Conservation (phyloP, 1,140 invertebrate genomes). For the Schlechtendalia chinensis region DNA sequence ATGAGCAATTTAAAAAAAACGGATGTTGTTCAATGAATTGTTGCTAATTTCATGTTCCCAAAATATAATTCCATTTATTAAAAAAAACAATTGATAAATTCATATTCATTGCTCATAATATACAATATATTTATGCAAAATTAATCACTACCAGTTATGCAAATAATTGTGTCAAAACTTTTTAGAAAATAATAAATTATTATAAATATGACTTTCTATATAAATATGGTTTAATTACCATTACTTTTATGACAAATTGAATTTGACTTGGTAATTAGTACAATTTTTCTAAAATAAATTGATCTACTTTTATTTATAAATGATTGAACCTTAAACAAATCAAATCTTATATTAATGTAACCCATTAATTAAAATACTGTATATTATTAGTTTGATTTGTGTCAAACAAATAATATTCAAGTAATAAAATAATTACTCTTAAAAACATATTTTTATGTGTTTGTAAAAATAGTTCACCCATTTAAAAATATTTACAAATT, state of each 20-base stretch:
- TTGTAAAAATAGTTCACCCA: slow-evolving; percentile 16
- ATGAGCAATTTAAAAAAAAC: slow-evolving; percentile 17
- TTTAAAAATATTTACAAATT: slow-evolving; percentile 4
- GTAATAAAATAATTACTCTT: not conserved
- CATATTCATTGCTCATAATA: slow-evolving; percentile 8
- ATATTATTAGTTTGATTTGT: not conserved
- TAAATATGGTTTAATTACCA: not conserved
- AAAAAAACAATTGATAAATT: slow-evolving; percentile 10
- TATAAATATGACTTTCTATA: not conserved
- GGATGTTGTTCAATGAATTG: slow-evolving; percentile 18
- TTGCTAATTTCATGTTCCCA: not conserved
- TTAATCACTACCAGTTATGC: not conserved
- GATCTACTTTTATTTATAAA: not conserved
- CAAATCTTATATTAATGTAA: not conserved
- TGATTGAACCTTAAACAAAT: not conserved
- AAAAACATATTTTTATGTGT: not conserved
- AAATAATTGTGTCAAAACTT: slow-evolving; percentile 16
- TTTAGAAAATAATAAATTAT: not conserved
- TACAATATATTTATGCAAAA: not conserved
- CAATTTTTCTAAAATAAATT: not conserved
- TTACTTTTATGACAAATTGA: not conserved
- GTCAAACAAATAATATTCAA: not conserved
- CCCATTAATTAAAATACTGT: not conserved
- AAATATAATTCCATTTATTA: not conserved
- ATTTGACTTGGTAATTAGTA: not conserved